Evolutionary conservation across 2,797 vertebrate species (phyloP).

Genomic region (Pteropus rufus): DNA sequence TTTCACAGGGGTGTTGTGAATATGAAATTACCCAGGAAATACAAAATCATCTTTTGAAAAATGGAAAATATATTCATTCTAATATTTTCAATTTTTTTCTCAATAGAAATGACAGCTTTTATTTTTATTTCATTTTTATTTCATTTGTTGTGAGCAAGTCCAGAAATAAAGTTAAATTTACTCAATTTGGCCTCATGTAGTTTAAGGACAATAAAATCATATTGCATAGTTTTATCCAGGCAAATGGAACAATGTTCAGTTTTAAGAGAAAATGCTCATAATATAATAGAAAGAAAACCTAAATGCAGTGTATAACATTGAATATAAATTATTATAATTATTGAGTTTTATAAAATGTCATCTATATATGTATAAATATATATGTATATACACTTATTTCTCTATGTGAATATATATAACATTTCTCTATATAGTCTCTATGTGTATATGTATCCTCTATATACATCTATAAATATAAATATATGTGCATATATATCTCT

Average conservation of each 20-base stretch:
- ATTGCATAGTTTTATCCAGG: not conserved
- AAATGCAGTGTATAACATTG: not conserved
- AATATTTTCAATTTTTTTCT: not conserved
- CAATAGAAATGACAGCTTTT: not conserved
- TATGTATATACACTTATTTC: too few species aligned
- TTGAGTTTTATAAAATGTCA: not conserved
- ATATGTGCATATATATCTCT: too few species aligned
- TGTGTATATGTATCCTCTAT: too few species aligned
- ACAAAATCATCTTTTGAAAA: not conserved
- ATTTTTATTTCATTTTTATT: not conserved
- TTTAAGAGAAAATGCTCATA: conserved; percentile 36
- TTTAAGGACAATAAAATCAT: conserved; percentile 32
- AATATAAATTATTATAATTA: not conserved
- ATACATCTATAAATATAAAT: too few species aligned
- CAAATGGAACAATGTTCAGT: not conserved
- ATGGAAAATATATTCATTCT: not conserved
- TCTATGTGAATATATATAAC: too few species aligned
- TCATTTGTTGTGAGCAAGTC: not conserved
- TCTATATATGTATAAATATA: not conserved
- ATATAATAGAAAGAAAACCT: not conserved
- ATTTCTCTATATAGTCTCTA: too few species aligned
- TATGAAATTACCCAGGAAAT: not conserved
- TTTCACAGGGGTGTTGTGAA: not conserved
- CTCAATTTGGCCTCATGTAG: not conserved
- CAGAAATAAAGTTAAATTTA: conserved; percentile 25